Percentiles rank a stretch among this genome's conserved stretches.
These are phyloP conservation scores for Macrosteles quadrilineatus DNA, from an alignment of 1,140 invertebrate genomes.

Conservation along the genomic window DNA sequence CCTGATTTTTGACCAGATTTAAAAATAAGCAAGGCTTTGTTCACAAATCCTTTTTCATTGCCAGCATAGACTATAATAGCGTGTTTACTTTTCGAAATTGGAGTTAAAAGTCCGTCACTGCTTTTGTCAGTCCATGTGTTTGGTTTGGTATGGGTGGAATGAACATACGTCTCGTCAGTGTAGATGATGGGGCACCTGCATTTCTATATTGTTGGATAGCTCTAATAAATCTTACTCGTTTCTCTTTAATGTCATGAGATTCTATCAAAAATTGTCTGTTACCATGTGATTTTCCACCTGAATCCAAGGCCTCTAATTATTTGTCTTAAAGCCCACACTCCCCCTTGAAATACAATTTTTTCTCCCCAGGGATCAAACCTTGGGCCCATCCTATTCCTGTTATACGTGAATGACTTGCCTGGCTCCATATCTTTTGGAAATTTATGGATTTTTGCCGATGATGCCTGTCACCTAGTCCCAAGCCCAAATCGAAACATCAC, in stretches of 20 bases:
- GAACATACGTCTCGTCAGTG: slow-evolving; percentile 28
- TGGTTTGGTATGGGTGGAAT: slow-evolving; percentile 17
- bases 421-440: too few relatives aligned
- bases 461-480: too few relatives aligned
- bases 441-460: too few relatives aligned
- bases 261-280: slow-evolving; percentile 8
- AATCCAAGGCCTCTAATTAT: slow-evolving; percentile 13
- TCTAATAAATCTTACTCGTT: slow-evolving; percentile 10
- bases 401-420: too few relatives aligned
- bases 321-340: slow-evolving; percentile 5
- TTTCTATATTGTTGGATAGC: slow-evolving; percentile 21
- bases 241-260: slow-evolving; percentile 8
- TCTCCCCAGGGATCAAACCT: too few relatives aligned
- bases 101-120: slow-evolving; percentile 13
- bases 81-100: slow-evolving; percentile 13
- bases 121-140: slow-evolving; percentile 3
- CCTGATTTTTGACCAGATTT: neutral
- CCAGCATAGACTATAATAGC: slow-evolving; percentile 18
- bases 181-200: slow-evolving; percentile 17
- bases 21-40: slow-evolving; percentile 3
- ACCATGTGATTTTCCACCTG: slow-evolving; percentile 5
- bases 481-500: too few relatives aligned
- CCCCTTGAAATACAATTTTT: slow-evolving; percentile 12
- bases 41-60: slow-evolving; percentile 18
- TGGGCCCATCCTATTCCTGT: too few relatives aligned